Evolutionary conservation across 2,113 vertebrate genomes (phyloP).

Genomic region (Picathartes gymnocephalus): DNA sequence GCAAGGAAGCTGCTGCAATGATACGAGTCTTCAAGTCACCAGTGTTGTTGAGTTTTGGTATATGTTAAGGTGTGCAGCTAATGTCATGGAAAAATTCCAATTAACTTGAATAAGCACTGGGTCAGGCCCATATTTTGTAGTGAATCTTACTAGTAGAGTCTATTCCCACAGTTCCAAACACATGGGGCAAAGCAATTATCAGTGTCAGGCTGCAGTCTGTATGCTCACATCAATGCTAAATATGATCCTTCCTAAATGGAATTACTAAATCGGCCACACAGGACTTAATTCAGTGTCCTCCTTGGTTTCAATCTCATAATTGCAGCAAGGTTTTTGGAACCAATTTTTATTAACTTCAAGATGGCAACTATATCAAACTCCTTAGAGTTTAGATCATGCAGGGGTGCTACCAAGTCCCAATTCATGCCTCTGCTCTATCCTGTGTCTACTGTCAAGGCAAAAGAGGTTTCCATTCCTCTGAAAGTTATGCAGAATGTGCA

Average conservation of each 20-base stretch:
- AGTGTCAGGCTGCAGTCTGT: neutral
- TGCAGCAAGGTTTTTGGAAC: neutral
- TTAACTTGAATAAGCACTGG: neutral
- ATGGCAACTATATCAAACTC: neutral
- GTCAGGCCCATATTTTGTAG: neutral
- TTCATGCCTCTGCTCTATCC: neutral
- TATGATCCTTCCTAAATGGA: neutral
- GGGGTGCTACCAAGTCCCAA: neutral
- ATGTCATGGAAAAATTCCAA: neutral
- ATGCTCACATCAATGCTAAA: neutral
- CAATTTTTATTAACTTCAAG: neutral
- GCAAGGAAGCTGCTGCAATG: neutral
- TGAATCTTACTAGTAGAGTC: neutral
- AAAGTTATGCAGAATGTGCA: neutral
- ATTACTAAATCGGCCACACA: neutral
- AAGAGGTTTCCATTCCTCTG: neutral
- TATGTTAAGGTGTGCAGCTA: neutral
- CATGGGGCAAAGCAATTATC: neutral
- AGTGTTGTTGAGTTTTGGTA: neutral
- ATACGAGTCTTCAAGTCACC: neutral
- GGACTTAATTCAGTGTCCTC: neutral
- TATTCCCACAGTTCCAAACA: neutral
- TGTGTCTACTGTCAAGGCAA: neutral
- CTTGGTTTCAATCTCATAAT: neutral
- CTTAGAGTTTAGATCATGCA: neutral